These are phyloP conservation scores for Peromyscus melanophrys DNA, from an alignment of 2,797 vertebrate species.

Conservation along the genomic window DNA sequence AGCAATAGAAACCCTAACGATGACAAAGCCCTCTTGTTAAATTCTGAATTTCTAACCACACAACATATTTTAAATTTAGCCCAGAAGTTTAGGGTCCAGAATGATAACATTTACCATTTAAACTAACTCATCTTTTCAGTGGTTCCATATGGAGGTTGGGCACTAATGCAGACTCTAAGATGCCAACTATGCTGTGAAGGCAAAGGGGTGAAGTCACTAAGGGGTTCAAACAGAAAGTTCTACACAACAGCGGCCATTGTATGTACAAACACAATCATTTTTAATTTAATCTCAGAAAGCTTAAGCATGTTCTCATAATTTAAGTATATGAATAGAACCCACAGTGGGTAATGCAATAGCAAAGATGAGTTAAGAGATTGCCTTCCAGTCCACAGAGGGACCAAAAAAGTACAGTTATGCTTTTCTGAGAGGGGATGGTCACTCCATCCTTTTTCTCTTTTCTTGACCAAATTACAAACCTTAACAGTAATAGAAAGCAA, in stretches of 20 bases:
- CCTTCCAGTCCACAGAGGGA: neutral
- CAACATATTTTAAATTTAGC: neutral
- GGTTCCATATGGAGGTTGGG: neutral
- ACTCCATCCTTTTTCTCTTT: neutral
- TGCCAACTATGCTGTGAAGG: neutral
- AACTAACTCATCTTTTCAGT: neutral
- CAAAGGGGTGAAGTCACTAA: neutral
- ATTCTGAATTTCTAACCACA: neutral
- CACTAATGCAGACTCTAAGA: neutral
- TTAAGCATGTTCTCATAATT: neutral
- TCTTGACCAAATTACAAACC: neutral
- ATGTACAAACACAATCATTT: neutral
- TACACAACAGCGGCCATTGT: neutral
- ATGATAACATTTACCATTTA: neutral
- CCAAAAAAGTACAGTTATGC: fast-evolving
- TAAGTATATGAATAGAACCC: neutral
- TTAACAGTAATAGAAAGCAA: neutral
- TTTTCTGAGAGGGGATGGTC: neutral
- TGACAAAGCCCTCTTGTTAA: neutral
- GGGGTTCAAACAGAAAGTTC: fast-evolving
- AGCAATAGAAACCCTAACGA: neutral
- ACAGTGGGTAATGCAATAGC: neutral
- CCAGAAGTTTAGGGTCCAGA: neutral
- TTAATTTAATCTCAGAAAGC: neutral
- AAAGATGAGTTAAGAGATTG: neutral